Conservation (phyloP, 2,113 vertebrate genomes). For the Myotis davidii region DNA sequence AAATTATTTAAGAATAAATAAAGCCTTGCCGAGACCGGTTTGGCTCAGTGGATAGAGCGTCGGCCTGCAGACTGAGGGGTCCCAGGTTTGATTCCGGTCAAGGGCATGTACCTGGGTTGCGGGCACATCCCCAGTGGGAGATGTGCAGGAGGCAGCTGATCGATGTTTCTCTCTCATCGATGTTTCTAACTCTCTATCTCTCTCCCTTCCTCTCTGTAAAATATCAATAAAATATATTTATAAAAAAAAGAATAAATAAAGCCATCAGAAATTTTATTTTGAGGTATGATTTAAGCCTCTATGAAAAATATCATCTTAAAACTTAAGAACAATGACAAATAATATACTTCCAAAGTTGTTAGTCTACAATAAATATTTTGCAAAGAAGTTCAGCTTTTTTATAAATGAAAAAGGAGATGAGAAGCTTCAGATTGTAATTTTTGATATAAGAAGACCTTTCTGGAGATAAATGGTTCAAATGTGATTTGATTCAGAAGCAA, state of each 20-base stretch:
- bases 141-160: too few relatives aligned
- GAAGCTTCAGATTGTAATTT: neutral
- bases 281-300: neutral
- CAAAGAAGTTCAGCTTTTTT: neutral
- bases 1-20: neutral
- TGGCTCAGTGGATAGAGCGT: too few relatives aligned
- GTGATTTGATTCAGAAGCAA: neutral
- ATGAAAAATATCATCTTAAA: neutral
- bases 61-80: too few relatives aligned
- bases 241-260: slow-evolving; percentile 5
- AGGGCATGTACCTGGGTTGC: too few relatives aligned
- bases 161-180: too few relatives aligned
- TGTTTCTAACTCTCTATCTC: too few relatives aligned
- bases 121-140: too few relatives aligned
- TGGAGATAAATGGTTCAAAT: neutral
- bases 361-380: neutral
- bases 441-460: slow-evolving; percentile 31
- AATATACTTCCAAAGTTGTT: neutral
- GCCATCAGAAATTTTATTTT: neutral
- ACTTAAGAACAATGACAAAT: slow-evolving; percentile 12
- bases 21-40: too few relatives aligned
- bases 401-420: neutral
- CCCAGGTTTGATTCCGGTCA: too few relatives aligned
- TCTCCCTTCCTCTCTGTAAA: too few relatives aligned
- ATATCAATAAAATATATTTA: slow-evolving; percentile 12